Conservation (phyloP, 2,113 vertebrate species). For the Notothenia rossii region DNA sequence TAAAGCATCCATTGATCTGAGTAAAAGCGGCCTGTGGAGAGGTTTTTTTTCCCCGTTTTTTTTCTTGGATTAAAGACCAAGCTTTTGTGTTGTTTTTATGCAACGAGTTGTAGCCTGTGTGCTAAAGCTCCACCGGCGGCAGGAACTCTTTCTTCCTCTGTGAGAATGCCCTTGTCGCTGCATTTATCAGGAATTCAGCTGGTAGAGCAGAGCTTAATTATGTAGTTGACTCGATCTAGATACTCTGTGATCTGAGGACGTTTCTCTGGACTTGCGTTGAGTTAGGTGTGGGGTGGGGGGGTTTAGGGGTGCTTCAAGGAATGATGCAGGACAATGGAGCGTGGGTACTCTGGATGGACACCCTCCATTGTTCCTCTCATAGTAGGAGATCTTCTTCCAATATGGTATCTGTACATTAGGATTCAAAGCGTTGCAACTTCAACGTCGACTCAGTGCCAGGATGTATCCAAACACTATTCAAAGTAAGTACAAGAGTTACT, state of each 20-base stretch:
- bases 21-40: constrained; percentile 31
- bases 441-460: not conserved
- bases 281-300: not conserved
- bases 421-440: not conserved
- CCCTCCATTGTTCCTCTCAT: not conserved
- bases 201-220: not conserved
- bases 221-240: not conserved
- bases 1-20: constrained; percentile 59
- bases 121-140: not conserved
- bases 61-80: constrained; percentile 12
- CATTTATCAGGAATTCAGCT: not conserved
- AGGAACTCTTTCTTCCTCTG: not conserved
- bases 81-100: constrained; percentile 24
- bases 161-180: not conserved
- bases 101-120: constrained; percentile 11
- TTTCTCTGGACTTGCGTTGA: constrained; percentile 4
- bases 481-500: constrained; percentile 16
- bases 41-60: not conserved
- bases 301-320: constrained; percentile 3
- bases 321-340: constrained; percentile 26
- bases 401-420: not conserved
- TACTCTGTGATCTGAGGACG: not conserved
- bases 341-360: constrained; percentile 3
- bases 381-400: not conserved
- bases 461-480: not conserved